Evolutionary conservation across 2,797 vertebrate species (phyloP).

Genomic region (Catharus ustulatus): DNA sequence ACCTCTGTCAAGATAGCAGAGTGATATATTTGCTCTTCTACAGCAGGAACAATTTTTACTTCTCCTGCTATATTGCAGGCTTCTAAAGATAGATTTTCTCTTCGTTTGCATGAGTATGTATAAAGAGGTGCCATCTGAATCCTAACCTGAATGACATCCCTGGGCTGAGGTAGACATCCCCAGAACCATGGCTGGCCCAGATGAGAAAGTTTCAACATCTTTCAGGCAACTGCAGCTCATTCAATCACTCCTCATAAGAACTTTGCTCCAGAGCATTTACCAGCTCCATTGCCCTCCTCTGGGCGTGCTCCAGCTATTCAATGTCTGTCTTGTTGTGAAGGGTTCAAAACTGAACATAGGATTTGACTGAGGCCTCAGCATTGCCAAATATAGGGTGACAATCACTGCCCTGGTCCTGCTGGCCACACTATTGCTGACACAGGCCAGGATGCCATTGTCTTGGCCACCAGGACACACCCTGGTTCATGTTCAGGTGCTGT

Average conservation of each 20-base stretch:
- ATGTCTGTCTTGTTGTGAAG: background rate
- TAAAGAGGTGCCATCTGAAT: background rate
- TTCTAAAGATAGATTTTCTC: background rate
- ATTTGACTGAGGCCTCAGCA: background rate
- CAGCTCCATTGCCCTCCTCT: background rate
- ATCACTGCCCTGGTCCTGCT: background rate
- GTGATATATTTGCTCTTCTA: background rate
- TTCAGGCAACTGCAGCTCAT: background rate
- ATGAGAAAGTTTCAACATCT: background rate
- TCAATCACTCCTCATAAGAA: background rate
- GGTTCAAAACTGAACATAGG: background rate
- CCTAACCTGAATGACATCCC: background rate
- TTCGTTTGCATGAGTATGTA: background rate
- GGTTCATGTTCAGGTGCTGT: background rate
- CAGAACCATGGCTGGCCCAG: background rate
- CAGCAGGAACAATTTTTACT: background rate
- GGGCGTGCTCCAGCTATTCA: background rate
- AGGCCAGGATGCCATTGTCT: background rate
- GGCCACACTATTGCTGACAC: background rate
- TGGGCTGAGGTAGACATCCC: background rate
- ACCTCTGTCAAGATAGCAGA: background rate
- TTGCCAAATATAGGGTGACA: accelerated
- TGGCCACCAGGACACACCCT: background rate
- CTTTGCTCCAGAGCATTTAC: background rate
- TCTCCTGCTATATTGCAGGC: background rate